These are phyloP conservation scores for Rhinoderma darwinii DNA, from an alignment of 2,113 vertebrate genomes.

Conservation along the genomic window DNA sequence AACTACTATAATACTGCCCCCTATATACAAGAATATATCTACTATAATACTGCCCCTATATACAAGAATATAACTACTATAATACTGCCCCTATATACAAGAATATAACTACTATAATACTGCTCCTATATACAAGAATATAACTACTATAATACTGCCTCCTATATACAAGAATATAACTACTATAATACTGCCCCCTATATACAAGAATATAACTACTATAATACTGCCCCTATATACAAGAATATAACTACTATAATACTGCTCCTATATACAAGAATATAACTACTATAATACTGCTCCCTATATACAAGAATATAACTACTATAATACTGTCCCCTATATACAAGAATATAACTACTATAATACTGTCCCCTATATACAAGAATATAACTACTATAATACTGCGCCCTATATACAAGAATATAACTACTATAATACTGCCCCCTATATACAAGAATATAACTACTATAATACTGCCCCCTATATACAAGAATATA, in stretches of 20 bases:
- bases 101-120: too few relatives aligned
- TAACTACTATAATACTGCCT: too few relatives aligned
- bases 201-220: not conserved
- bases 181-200: not conserved
- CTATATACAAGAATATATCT: too few relatives aligned
- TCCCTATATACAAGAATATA: too few relatives aligned
- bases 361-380: not conserved
- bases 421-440: constrained; percentile 11
- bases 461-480: not conserved
- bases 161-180: too few relatives aligned
- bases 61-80: not conserved
- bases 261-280: not conserved
- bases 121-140: too few relatives aligned
- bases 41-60: not conserved
- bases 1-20: too few relatives aligned
- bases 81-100: too few relatives aligned
- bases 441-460: not conserved
- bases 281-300: not conserved
- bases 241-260: constrained; percentile 11
- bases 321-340: too few relatives aligned
- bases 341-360: not conserved
- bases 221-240: not conserved
- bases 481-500: too few relatives aligned
- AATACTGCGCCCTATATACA: not conserved
- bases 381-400: constrained; percentile 6